A percentile compares a stretch with the other conserved stretches of the same genome.
phyloP scores from a whole-genome alignment of 2,797 vertebrate genomes.

The Siniperca scherzeri region DNA sequence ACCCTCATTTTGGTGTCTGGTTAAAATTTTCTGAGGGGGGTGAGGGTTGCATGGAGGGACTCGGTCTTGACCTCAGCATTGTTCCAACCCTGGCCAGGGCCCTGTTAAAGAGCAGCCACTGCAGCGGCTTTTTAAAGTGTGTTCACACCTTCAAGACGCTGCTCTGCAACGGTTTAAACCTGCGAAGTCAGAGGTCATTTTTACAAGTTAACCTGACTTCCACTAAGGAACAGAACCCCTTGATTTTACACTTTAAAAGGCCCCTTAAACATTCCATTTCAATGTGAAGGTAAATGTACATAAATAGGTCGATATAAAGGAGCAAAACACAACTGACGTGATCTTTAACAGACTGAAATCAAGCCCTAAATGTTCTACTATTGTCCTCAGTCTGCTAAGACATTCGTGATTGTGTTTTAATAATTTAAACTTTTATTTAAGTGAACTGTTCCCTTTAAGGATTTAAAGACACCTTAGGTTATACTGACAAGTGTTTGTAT shows the following conservation, averaged over 20 bases:
- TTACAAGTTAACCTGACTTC: neutral
- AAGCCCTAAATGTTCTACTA: neutral
- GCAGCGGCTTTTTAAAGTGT: neutral
- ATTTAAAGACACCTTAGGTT: neutral
- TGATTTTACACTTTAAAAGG: too few relatives aligned
- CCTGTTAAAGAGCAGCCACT: neutral
- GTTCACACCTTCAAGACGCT: neutral
- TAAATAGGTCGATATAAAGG: neutral
- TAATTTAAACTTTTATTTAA: neutral
- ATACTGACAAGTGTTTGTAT: neutral
- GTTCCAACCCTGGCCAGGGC: neutral
- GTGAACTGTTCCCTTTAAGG: neutral
- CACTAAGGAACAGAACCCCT: neutral
- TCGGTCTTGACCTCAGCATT: constrained; percentile 2
- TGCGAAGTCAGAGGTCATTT: neutral
- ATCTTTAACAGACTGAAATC: neutral
- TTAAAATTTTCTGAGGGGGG: too few relatives aligned
- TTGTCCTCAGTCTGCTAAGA: neutral
- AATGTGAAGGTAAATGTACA: neutral
- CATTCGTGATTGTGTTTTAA: neutral
- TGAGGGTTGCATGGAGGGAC: too few relatives aligned
- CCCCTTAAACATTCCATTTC: neutral
- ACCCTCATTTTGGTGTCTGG: neutral
- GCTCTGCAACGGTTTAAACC: neutral
- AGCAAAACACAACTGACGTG: neutral